Percentiles rank a stretch among this genome's conserved stretches.
Conservation (phyloP, 2,113 vertebrate species). For the Malurus melanocephalus region DNA sequence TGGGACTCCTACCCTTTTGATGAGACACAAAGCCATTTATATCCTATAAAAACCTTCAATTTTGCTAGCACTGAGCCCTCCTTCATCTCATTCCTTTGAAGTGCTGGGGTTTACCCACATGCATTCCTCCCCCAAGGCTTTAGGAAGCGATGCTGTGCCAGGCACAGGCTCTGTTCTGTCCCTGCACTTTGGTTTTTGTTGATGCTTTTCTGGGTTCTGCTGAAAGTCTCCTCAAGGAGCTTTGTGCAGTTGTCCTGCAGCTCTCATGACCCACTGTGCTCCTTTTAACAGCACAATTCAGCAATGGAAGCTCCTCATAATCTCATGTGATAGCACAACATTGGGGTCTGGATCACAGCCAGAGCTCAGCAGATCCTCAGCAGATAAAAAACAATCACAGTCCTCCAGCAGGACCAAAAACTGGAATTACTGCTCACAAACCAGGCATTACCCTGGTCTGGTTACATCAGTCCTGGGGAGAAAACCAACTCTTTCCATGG, state of each 20-base stretch:
- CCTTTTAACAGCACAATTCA: background rate
- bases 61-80: background rate
- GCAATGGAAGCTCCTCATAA: background rate
- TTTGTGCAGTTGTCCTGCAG: background rate
- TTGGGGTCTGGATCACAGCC: background rate
- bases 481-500: background rate
- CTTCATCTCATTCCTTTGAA: conserved; percentile 33
- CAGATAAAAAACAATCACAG: background rate
- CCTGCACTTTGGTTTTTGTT: background rate
- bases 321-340: background rate
- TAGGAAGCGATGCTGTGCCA: background rate
- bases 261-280: background rate
- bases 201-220: background rate
- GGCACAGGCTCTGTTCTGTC: background rate
- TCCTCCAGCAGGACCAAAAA: background rate
- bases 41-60: conserved; percentile 41
- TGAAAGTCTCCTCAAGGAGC: background rate
- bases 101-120: background rate
- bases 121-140: background rate
- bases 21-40: conserved; percentile 8
- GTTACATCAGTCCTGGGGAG: background rate
- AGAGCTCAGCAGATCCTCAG: background rate
- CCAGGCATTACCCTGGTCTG: background rate
- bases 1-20: background rate
- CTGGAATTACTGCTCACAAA: background rate